Base-by-base conservation (phyloP, 2,113 vertebrate genomes). In the Syngnathus floridae region DNA sequence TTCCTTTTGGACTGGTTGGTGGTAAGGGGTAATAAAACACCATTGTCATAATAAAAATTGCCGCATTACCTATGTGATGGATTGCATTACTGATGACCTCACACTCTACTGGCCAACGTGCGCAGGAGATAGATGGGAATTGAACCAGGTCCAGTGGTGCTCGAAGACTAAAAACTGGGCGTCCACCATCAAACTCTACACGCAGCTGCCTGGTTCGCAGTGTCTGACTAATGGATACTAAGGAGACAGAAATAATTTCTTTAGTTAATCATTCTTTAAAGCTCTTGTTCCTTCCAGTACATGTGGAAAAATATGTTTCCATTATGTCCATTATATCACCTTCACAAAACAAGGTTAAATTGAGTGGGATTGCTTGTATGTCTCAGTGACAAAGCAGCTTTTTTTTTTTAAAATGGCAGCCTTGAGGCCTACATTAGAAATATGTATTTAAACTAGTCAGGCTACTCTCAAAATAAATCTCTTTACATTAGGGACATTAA, bases 61-160 rank as follows among this genome's bases (percentile, higher is more conserved):
- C 6, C 11, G 11, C 7, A 26, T 82, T 90, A 95, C 94, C 93
- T 37, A 94, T 92, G 69, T 98, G 95, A 58, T 88, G 82, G 9
- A 95, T 78, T 0, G 40, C 43, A 58, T 93, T 93, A 13, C 83
- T 62, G 77, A 95, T 89, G 83, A 97, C 93, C 69, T 95, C 93
- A 48, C 95, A 93, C 72, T 96, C 95, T 3, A 88, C 14, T 1
- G 95, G 95, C 94, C 95, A 98, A 14, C 87, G 87, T 1, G 86
- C 82, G 1, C 75, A 72, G n/a, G 36, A 71, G 0, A n/a, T 38
- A 0, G 83, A 82, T 14, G 88, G 81, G 31, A 91, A 65, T 55
- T 83, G 76, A 1, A 93, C 91, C 56, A 93, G 88, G 58, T 90
- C 87, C 64, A 61, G 75, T 0, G 92, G 92, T 52, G 93, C 89